Base-by-base conservation (phyloP, 2,888 invertebrate genomes). In the Ephialtes manifestator region DNA sequence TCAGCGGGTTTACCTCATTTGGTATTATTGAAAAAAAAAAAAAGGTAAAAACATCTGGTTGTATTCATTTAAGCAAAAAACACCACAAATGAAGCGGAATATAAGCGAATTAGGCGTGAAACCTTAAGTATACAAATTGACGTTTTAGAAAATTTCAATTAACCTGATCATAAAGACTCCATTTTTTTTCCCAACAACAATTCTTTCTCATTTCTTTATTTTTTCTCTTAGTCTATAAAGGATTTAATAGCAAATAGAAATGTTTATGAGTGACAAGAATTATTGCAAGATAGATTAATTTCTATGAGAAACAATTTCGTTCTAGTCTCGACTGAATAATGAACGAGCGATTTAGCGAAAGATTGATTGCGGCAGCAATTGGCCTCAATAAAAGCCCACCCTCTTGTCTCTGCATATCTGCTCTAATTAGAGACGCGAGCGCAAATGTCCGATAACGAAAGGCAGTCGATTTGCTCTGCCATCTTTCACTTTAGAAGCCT, bases 391-490 rank as follows among this genome's bases (percentile, higher is more conserved):
- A 77, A 74, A 31, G 18, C 24, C 46, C 60, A 60, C 60, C 68
- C 81, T 46, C 46, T 31, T 11, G 51, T n/a, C 20, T 63, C 65
- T 48, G 10, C 53, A 75, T 83, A 76, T 83, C 65, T 51, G 72
- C 71, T 74, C 70, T 67, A 84, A 84, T 81, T 84, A 68, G 53
- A 84, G 15, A 8, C 35, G 28, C 81, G 39, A 81, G 24, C 35
- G 76, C 81, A 46, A 81, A 72, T 77, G 67, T 35, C 74, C 74
- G 77, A 84, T 84, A 84, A 81, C 68, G 18, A 31, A 28, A 80
- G 35, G 24, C 31, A 67, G 15, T 46, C 20, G 18, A 18, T 68
- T 51, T 46, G 53, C 55, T 60, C n/a, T 7, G 39, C 20, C 51
- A 28, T 83, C 67, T 53, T 48, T 28, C 53, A 53, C 20, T 43